phyloP scores from a whole-genome alignment of 2,113 vertebrate species.

The Shinisaurus crocodilurus region DNA sequence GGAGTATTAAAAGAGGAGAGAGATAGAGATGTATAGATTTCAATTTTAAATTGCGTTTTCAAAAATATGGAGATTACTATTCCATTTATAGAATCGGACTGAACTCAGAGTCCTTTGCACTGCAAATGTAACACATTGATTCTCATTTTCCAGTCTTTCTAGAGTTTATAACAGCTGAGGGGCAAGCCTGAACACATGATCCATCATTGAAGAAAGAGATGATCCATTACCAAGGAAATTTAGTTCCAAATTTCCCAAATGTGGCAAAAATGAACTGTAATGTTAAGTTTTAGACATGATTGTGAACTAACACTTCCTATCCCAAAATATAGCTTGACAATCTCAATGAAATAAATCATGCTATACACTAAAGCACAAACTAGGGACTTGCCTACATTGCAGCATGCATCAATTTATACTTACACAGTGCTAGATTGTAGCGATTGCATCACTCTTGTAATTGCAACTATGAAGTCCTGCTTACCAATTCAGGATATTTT shows the following conservation, averaged over 20 bases:
- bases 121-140: constrained; percentile 2
- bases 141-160: constrained; percentile 24
- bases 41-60: neutral
- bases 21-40: neutral
- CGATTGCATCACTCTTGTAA: neutral
- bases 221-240: neutral
- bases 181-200: neutral
- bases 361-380: neutral
- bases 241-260: neutral
- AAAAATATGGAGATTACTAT: neutral
- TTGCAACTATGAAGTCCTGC: neutral
- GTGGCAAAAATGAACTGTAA: neutral
- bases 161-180: neutral
- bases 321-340: neutral
- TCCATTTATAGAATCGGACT: neutral
- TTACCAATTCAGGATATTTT: neutral
- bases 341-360: constrained; percentile 23
- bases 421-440: neutral
- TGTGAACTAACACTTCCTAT: neutral
- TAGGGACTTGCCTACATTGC: neutral
- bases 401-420: neutral
- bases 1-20: accelerated
- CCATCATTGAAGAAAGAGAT: neutral
- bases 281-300: neutral
- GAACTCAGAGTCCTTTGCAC: constrained; percentile 4